Conservation (phyloP, 1,140 invertebrate species). For the Zeugodacus cucurbitae region DNA sequence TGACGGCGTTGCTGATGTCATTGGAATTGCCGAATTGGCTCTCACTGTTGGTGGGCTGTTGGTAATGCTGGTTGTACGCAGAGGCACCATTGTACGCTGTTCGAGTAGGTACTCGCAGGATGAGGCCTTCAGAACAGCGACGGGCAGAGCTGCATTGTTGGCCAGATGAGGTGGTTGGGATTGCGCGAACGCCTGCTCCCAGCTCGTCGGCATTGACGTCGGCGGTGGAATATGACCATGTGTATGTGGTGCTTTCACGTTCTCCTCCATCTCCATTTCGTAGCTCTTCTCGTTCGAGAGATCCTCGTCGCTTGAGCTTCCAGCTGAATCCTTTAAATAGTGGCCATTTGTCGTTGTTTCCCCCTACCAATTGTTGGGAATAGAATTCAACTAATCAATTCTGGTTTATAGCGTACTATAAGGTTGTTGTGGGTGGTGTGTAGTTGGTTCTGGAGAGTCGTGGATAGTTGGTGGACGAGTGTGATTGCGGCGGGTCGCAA, state of each 20-base stretch:
- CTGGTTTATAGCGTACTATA: constrained; percentile 63
- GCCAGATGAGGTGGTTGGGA: constrained; percentile 42
- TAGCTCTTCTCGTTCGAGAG: constrained; percentile 40
- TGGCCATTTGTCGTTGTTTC: constrained; percentile 67
- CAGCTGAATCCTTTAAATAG: constrained; percentile 66
- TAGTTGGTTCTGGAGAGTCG: constrained; percentile 23
- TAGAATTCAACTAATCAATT: constrained; percentile 67
- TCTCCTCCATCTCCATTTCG: constrained; percentile 41
- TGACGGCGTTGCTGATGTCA: neutral
- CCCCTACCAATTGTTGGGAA: constrained; percentile 67
- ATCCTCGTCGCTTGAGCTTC: constrained; percentile 65
- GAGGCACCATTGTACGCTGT: constrained; percentile 52
- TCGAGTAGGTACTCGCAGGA: constrained; percentile 65
- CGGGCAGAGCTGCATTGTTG: constrained; percentile 37
- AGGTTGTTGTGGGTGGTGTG: constrained; percentile 29
- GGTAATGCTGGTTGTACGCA: constrained; percentile 34
- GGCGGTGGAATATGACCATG: constrained; percentile 20
- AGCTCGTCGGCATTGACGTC: constrained; percentile 42
- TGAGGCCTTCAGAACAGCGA: constrained; percentile 53
- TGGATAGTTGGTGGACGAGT: neutral
- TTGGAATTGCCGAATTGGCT: constrained; percentile 39
- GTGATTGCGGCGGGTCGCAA: constrained; percentile 27
- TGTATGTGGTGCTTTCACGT: constrained; percentile 14
- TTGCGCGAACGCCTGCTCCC: constrained; percentile 50
- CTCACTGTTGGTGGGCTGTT: constrained; percentile 38